Evolutionary conservation across 2,797 vertebrate species (phyloP).

Genomic region (Staurois parvus): DNA sequence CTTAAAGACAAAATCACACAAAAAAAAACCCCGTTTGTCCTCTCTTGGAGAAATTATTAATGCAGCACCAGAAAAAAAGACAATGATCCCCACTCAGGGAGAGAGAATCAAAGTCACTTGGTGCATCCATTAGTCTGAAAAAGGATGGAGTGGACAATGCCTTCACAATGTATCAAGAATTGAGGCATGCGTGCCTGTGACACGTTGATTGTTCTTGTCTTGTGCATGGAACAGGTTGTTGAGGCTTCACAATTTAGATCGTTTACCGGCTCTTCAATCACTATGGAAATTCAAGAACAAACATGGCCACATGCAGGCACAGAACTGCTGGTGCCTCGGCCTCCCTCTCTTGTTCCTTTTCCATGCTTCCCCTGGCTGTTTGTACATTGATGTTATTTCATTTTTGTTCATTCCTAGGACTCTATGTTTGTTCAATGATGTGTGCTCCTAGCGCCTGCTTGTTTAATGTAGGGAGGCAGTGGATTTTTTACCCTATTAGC

Average conservation of each 20-base stretch:
- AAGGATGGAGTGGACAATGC: neutral
- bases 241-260: slow-evolving; percentile 47
- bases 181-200: slow-evolving; percentile 21
- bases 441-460: slow-evolving; percentile 80
- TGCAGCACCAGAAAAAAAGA: neutral
- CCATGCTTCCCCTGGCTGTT: slow-evolving; percentile 53
- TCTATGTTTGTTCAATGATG: slow-evolving; percentile 88
- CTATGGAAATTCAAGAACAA: slow-evolving; percentile 10
- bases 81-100: slow-evolving; percentile 15
- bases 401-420: slow-evolving; percentile 74
- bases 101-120: slow-evolving; percentile 30
- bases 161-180: neutral
- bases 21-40: no score
- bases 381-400: slow-evolving; percentile 69
- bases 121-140: neutral
- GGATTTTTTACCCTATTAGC: slow-evolving; percentile 84
- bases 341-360: slow-evolving; percentile 1
- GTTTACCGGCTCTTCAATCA: slow-evolving; percentile 3
- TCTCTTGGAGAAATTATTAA: neutral
- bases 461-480: slow-evolving; percentile 72
- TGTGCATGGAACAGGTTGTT: slow-evolving; percentile 41
- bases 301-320: neutral
- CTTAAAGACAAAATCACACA: no score
- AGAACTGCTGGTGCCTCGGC: neutral
- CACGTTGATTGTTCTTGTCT: slow-evolving; percentile 31